A percentile compares a stretch with the other conserved stretches of the same genome.
These are phyloP conservation scores for Podarcis muralis DNA, from an alignment of 2,113 vertebrate genomes.

Conservation along the genomic window DNA sequence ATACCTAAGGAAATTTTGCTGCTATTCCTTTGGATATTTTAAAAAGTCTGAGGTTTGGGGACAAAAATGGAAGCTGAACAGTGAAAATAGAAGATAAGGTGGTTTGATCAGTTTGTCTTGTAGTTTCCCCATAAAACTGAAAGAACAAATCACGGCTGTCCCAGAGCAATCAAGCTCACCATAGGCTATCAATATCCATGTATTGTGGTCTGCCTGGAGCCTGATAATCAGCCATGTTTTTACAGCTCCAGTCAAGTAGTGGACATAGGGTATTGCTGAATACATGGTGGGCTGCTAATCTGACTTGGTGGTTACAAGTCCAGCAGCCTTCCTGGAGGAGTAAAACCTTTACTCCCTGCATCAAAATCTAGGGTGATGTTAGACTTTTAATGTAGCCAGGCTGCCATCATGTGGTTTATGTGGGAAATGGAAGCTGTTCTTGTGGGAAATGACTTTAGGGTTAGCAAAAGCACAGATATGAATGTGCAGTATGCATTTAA, in stretches of 20 bases:
- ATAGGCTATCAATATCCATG: neutral
- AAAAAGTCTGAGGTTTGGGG: no score
- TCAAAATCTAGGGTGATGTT: neutral
- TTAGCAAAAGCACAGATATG: fast-evolving
- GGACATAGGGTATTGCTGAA: neutral
- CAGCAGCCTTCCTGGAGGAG: neutral
- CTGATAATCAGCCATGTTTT: neutral
- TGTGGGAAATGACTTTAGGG: neutral
- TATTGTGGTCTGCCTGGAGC: neutral
- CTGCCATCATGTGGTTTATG: conserved; percentile 66
- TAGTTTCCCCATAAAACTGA: no score
- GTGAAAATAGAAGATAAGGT: no score
- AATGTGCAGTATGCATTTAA: neutral
- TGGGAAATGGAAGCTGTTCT: neutral
- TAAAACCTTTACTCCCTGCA: conserved; percentile 3
- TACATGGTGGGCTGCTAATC: neutral
- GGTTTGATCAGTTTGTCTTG: no score
- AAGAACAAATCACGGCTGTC: no score
- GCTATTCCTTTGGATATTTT: no score
- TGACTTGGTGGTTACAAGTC: neutral
- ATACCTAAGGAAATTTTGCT: no score
- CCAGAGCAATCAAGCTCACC: neutral
- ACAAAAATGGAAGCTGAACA: no score
- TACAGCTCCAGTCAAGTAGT: neutral
- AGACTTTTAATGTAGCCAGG: conserved; percentile 46